A percentile compares a stretch with the other conserved stretches of the same genome.
Evolutionary conservation across 1,140 invertebrate species (phyloP).

Genomic region (Euura saliciscinereae): DNA sequence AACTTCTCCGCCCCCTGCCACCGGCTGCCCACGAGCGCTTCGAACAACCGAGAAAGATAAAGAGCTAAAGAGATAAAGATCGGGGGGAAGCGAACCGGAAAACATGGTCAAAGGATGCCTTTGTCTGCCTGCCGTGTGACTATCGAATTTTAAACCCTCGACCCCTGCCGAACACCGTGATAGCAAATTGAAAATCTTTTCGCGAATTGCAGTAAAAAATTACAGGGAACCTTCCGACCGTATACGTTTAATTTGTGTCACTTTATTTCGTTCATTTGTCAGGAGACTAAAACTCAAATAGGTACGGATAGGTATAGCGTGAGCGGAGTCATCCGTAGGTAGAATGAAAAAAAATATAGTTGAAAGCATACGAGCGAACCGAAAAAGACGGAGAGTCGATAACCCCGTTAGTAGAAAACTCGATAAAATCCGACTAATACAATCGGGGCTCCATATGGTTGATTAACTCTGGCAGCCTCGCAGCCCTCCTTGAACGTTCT

Average conservation of each 20-base stretch:
- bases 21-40: not conserved
- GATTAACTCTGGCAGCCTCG: slow-evolving; percentile 46
- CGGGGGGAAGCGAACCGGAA: not conserved
- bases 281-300: too few species aligned
- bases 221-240: not conserved
- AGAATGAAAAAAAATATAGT: too few species aligned
- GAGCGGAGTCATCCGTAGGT: too few species aligned
- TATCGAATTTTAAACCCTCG: not conserved
- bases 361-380: too few species aligned
- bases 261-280: too few species aligned
- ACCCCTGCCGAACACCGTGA: not conserved
- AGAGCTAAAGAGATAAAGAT: slow-evolving; percentile 1
- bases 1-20: not conserved
- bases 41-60: not conserved
- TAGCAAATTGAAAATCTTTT: not conserved
- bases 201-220: not conserved
- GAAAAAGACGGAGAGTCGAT: slow-evolving; percentile 7
- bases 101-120: slow-evolving; percentile 2
- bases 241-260: too few species aligned
- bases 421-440: slow-evolving; percentile 53
- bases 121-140: not conserved
- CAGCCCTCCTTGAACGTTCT: slow-evolving; percentile 31
- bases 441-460: slow-evolving; percentile 51
- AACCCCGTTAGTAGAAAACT: slow-evolving; percentile 46
- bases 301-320: too few species aligned